A percentile compares a stretch with the other conserved stretches of the same genome.
phyloP scores from a whole-genome alignment of 2,113 vertebrate genomes.

The Budorcas taxicolor region DNA sequence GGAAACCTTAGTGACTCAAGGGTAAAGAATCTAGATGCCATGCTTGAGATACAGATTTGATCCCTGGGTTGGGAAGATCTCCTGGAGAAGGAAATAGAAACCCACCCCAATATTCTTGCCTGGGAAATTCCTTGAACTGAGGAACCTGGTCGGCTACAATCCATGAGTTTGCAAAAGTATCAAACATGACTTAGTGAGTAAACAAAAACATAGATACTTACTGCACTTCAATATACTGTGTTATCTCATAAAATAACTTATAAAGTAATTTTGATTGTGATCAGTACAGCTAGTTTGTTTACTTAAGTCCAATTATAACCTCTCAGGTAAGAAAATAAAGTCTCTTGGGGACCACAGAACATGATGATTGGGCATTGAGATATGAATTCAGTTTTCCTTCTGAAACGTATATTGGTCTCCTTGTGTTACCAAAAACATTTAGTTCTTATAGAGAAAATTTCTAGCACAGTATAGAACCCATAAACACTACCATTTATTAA shows the following conservation, averaged over 20 bases:
- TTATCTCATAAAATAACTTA: not conserved
- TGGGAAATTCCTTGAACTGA: not conserved
- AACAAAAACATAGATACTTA: not conserved
- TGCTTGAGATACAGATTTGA: not conserved
- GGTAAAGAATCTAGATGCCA: not conserved
- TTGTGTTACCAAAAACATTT: not conserved
- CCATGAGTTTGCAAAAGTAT: not conserved
- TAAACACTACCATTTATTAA: not conserved
- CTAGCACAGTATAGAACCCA: too few relatives aligned
- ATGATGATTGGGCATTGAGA: not conserved
- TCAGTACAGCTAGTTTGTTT: not conserved
- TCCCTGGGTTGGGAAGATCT: not conserved
- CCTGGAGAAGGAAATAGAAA: not conserved
- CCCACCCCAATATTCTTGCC: not conserved
- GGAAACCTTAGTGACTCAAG: not conserved
- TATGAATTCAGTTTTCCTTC: not conserved
- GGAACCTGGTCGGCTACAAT: not conserved
- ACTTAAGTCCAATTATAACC: not conserved
- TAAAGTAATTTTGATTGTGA: not conserved
- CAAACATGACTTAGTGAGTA: not conserved
- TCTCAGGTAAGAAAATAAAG: not conserved
- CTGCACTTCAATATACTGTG: not conserved
- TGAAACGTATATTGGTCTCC: not conserved
- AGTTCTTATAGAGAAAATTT: not conserved
- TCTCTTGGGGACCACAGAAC: not conserved